Evolutionary conservation across 2,888 invertebrate genomes (phyloP).

Genomic region (Anagyrus pseudococci): DNA sequence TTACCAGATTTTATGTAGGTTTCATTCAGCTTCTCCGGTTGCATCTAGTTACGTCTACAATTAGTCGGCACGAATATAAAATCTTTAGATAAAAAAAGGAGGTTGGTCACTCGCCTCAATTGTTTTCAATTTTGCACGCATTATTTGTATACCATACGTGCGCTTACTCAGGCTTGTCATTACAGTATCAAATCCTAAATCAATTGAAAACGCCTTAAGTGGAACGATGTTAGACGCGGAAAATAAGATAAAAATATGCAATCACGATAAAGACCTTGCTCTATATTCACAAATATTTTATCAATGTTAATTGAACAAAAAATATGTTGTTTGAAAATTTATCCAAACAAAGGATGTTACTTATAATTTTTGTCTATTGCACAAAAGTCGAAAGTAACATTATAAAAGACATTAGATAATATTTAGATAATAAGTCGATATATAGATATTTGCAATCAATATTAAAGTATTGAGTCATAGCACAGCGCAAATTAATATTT

Average conservation of each 20-base stretch:
- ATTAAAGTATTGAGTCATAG: too few species aligned
- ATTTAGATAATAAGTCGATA: too few species aligned
- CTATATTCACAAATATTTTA: neutral
- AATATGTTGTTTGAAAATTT: too few species aligned
- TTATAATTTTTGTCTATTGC: too few species aligned
- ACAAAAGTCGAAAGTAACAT: too few species aligned
- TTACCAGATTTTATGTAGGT: conserved; percentile 2
- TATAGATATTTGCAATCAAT: too few species aligned
- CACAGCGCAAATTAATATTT: too few species aligned
- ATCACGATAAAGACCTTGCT: conserved; percentile 4
- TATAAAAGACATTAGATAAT: too few species aligned
- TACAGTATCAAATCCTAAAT: neutral
- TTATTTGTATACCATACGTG: neutral
- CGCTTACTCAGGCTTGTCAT: neutral
- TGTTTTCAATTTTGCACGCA: conserved; percentile 11
- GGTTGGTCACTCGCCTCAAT: conserved; percentile 10
- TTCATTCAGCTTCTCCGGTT: conserved; percentile 15
- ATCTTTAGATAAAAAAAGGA: conserved; percentile 16
- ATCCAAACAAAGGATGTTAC: too few species aligned
- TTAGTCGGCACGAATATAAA: conserved; percentile 16
- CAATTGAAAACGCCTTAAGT: conserved; percentile 6
- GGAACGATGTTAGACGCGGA: neutral
- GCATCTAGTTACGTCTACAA: conserved; percentile 18
- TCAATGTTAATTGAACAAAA: too few species aligned
- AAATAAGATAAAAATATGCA: conserved; percentile 4